Percentiles rank a stretch among this genome's conserved stretches.
These are phyloP conservation scores for Pollimyrus isidori DNA, from an alignment of 2,113 vertebrate genomes.

Conservation along the genomic window DNA sequence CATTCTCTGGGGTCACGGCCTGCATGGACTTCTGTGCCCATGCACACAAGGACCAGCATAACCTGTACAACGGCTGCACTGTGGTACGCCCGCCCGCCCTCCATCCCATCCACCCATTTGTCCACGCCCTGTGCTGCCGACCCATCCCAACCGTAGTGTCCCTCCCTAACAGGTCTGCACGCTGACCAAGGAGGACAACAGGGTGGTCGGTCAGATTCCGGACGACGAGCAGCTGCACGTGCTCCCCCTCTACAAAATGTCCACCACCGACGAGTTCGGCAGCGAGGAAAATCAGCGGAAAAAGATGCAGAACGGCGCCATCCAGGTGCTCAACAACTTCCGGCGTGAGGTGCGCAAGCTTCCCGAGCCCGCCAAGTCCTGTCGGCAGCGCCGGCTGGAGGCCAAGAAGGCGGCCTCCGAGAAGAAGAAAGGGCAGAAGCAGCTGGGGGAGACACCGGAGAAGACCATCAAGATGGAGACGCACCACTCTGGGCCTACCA, in stretches of 20 bases:
- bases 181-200: slow-evolving; percentile 94
- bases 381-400: slow-evolving; percentile 84
- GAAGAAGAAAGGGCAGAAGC: slow-evolving; percentile 86
- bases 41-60: slow-evolving; percentile 97
- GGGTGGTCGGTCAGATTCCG: slow-evolving; percentile 72
- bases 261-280: slow-evolving; percentile 81
- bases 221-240: slow-evolving; percentile 94
- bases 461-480: slow-evolving; percentile 67
- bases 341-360: slow-evolving; percentile 87
- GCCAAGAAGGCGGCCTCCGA: slow-evolving; percentile 85
- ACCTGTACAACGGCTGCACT: slow-evolving; percentile 94
- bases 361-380: slow-evolving; percentile 91
- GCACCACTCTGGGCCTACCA: slow-evolving; percentile 49
- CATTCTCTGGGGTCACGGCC: slow-evolving; percentile 92
- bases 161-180: slow-evolving; percentile 79
- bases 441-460: slow-evolving; percentile 77
- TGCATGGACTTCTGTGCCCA: slow-evolving; percentile 99
- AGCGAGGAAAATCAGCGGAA: slow-evolving; percentile 79
- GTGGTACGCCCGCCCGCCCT: slow-evolving; percentile 71
- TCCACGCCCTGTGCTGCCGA: background rate
- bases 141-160: background rate
- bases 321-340: slow-evolving; percentile 87
- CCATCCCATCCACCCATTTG: background rate
- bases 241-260: slow-evolving; percentile 87
- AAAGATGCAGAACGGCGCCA: slow-evolving; percentile 84